phyloP scores from a whole-genome alignment of 1,140 invertebrate genomes.

The Pseudomyrmex pallidus region DNA sequence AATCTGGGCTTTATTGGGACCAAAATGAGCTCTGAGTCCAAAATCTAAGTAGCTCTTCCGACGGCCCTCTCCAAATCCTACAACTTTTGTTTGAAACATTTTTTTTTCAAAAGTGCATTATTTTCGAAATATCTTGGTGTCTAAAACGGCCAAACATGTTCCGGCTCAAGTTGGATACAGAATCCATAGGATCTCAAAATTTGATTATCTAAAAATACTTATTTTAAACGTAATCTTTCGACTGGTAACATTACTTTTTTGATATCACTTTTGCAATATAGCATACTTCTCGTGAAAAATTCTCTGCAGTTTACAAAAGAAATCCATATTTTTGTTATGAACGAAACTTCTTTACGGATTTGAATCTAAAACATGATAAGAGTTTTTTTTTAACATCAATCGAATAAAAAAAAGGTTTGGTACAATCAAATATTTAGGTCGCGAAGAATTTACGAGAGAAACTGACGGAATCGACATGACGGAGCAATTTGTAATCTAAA shows the following conservation, averaged over 20 bases:
- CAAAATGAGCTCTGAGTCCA: not conserved
- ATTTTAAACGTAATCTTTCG: not conserved
- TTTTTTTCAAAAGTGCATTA: too few relatives aligned
- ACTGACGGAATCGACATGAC: not conserved
- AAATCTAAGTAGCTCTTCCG: not conserved
- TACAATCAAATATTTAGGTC: not conserved
- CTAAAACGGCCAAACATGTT: not conserved
- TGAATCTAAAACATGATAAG: not conserved
- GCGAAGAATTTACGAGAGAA: constrained; percentile 1
- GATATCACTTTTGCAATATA: not conserved
- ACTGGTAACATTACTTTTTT: not conserved
- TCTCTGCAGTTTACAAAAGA: not conserved
- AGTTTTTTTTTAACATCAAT: too few relatives aligned
- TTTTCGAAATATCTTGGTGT: not conserved
- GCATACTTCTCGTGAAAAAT: not conserved
- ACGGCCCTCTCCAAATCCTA: not conserved
- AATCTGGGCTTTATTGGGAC: not conserved
- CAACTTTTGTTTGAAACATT: too few relatives aligned
- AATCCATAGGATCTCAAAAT: not conserved
- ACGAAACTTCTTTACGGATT: too few relatives aligned
- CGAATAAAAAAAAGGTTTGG: too few relatives aligned
- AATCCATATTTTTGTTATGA: too few relatives aligned
- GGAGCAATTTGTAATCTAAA: constrained; percentile 56
- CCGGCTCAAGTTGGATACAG: not conserved
- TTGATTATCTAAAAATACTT: not conserved